A percentile compares a stretch with the other conserved stretches of the same genome.
phyloP scores from a whole-genome alignment of 2,797 vertebrate genomes.

The Poecilia picta region DNA sequence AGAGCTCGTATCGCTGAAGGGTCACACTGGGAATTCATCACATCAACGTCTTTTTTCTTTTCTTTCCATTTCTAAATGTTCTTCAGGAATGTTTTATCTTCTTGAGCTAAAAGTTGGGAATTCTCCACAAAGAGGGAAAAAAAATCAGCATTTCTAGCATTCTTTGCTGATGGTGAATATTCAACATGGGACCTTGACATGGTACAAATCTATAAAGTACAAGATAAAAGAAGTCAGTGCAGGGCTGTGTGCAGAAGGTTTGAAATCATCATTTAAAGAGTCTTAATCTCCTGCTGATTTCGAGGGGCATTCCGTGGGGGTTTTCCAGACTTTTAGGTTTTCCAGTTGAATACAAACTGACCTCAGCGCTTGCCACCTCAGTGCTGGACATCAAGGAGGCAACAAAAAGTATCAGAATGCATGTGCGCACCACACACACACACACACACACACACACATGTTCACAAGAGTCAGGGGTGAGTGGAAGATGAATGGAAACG shows the following conservation, averaged over 20 bases:
- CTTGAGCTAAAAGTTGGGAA: not conserved
- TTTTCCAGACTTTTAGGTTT: conserved; percentile 50
- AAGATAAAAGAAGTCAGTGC: not conserved
- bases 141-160: not conserved
- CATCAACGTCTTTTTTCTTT: not conserved
- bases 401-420: conserved; percentile 29
- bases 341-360: conserved; percentile 52
- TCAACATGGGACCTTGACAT: not conserved
- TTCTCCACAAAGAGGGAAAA: no score
- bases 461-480: conserved; percentile 49
- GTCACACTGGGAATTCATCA: conserved; percentile 49
- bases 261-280: not conserved
- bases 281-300: not conserved
- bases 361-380: conserved; percentile 38
- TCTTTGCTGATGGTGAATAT: not conserved
- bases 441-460: conserved; percentile 30
- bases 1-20: conserved; percentile 55
- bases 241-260: not conserved
- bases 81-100: not conserved
- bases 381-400: conserved; percentile 45
- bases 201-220: not conserved
- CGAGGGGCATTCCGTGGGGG: conserved; percentile 26
- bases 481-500: conserved; percentile 75
- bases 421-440: conserved; percentile 40
- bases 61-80: not conserved